Base-by-base conservation (phyloP, 2,888 invertebrate species). In the Dicyrtoma fusca region DNA sequence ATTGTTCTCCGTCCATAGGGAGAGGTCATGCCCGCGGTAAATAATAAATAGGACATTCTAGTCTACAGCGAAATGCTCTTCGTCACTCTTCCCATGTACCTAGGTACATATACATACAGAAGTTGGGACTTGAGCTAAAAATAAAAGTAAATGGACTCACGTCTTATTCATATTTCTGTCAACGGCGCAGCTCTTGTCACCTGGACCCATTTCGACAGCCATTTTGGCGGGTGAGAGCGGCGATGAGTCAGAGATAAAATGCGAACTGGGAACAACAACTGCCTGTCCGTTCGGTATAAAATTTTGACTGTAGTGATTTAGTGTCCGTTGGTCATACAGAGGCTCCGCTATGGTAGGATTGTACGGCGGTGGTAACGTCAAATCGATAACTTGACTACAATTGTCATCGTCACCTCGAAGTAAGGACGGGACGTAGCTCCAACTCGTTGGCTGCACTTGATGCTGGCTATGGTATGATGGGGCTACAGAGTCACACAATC, bases 391-490 rank as follows among this genome's bases (percentile, higher is more conserved):
- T 64, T 74, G 73, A 55, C 68, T 71, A 68, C 63, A 70, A 26
- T 75, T 75, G 51, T 75, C 62, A 51, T 76, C 70, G 14, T 75
- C 75, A 13, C 73, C 76, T 57, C 74, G 71, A 44, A 79, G 75
- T 66, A 77, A 75, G 45, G 76, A 72, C 21, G 77, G 82, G 77
- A 83, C 82, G 78, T 94, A 94, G 82, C 91, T 93, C 94, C 94
- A 94, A 80, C 88, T 88, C 53, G 91, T 88, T 13, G 92, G 90
- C 25, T 91, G 86, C 47, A 94, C 93, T 79, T 89, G 89, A 84
- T 94, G 94, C 82, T 91, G 90, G 6, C 91, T 89, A 76, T 92
- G 86, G 84, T 92, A 94, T 1, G 91, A 89, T 21, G 94, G 94
- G 70, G 94, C 92, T 88, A 88, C 64, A 86, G 80, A 70, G 74